Evolutionary conservation across 2,888 invertebrate genomes (phyloP), one percentile per base, ranked within the genome.

Genomic region (Phengaris arion): DNA sequence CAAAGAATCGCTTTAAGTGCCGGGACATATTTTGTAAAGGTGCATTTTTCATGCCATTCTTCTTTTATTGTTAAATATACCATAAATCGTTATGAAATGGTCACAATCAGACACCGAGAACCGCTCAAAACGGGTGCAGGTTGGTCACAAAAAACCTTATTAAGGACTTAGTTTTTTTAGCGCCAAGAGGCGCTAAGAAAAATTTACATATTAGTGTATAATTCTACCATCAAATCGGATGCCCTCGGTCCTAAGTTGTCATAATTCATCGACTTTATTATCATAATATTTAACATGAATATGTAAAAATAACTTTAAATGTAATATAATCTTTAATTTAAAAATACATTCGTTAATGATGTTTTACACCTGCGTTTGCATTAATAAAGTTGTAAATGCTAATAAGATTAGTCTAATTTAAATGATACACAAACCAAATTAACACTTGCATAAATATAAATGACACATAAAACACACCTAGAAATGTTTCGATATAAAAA

Each of bases 51-150:
- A 80, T 81, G 80, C 82, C 83, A 81, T 79, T 79, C 79, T 80
- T 79, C 88, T 87, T 89, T 90, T 89, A 91, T 93, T 92, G 92
- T 92, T 89, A 86, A 92, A 92, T 93, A 93, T 89, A 91, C 92
- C 89, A 93, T 93, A 93, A 93, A 93, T 93, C 90, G 87, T 91
- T 85, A 86, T 87, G 88, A 90, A 92, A 92, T 90, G 90, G 89
- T 86, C 89, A 87, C 84, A 85, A 84, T 87, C 82, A 83, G 85
- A 85, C 85, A 83, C 82, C 90, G 87, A 90, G 91, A 1, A 85
- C 86, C 80, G 79, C 80, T 80, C 80, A 82, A 83, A 80, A 82
- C 83, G 85, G 85, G 85, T 85, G 86, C 84, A 77, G 80, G 78
- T 81, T 81, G 85, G 74, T 68, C 70, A 84, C 85, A 87, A 85